Conservation (phyloP, 2,113 vertebrate genomes). For the Scophthalmus maximus region DNA sequence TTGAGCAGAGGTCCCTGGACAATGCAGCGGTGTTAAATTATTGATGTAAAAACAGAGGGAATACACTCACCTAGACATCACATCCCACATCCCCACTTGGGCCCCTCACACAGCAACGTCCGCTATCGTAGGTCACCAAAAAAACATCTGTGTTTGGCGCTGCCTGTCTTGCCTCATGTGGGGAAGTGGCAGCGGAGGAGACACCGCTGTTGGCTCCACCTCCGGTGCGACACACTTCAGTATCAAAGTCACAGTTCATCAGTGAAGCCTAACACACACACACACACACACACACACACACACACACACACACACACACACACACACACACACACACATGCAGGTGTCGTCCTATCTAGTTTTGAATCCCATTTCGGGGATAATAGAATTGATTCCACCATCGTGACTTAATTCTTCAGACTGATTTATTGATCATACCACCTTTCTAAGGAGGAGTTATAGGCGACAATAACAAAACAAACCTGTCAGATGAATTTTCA, state of each 20-base stretch:
- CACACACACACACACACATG: not conserved
- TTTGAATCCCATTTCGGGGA: too few relatives aligned
- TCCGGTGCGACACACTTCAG: slow-evolving; percentile 8
- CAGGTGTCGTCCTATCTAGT: not conserved
- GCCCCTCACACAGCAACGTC: not conserved
- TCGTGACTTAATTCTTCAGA: not conserved
- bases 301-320: too few relatives aligned
- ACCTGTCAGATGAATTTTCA: not conserved
- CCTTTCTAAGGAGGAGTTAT: not conserved
- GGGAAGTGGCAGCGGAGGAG: not conserved
- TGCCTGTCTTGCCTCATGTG: not conserved
- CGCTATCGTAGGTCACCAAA: not conserved
- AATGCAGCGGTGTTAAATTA: not conserved
- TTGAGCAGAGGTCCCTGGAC: not conserved
- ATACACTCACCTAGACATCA: slow-evolving; percentile 24
- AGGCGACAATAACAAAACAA: not conserved
- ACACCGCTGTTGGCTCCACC: not conserved
- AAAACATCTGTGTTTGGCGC: not conserved
- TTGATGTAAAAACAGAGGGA: not conserved
- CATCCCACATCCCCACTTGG: not conserved
- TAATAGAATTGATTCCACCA: too few relatives aligned
- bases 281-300: not conserved
- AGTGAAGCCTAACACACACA: not conserved
- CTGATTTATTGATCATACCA: not conserved
- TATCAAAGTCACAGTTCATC: not conserved